phyloP scores from a whole-genome alignment of 1,140 invertebrate species.

The Megalonaias nervosa region DNA sequence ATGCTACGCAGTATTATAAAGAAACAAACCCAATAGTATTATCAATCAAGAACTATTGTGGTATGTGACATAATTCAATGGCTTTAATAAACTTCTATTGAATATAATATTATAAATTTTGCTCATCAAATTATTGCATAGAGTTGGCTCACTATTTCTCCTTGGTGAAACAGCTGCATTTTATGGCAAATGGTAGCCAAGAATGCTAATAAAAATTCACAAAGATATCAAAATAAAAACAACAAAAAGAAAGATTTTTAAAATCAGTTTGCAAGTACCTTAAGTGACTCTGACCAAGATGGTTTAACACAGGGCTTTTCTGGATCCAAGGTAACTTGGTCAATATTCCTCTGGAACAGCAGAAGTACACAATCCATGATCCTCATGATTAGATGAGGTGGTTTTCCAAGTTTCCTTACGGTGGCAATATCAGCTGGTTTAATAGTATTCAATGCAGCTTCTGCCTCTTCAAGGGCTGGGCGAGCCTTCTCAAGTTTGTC shows the following conservation, averaged over 20 bases:
- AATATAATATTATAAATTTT: too few species aligned
- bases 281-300: constrained; percentile 96
- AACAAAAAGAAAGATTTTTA: background rate
- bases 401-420: constrained; percentile 92
- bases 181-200: too few species aligned
- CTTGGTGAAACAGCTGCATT: too few species aligned
- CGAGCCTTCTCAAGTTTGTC: constrained; percentile 91
- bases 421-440: constrained; percentile 98
- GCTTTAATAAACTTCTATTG: too few species aligned
- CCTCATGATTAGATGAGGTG: constrained; percentile 97
- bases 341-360: constrained; percentile 87
- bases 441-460: constrained; percentile 95
- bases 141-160: too few species aligned
- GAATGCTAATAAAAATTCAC: too few species aligned
- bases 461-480: constrained; percentile 93
- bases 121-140: too few species aligned
- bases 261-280: constrained; percentile 74
- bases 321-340: constrained; percentile 85
- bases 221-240: too few species aligned
- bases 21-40: too few species aligned
- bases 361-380: constrained; percentile 98
- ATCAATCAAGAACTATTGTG: too few species aligned
- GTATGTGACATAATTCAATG: too few species aligned
- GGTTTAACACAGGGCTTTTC: constrained; percentile 88
- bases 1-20: too few species aligned